Conservation (phyloP, 2,888 invertebrate genomes). For the Taenaris catops region DNA sequence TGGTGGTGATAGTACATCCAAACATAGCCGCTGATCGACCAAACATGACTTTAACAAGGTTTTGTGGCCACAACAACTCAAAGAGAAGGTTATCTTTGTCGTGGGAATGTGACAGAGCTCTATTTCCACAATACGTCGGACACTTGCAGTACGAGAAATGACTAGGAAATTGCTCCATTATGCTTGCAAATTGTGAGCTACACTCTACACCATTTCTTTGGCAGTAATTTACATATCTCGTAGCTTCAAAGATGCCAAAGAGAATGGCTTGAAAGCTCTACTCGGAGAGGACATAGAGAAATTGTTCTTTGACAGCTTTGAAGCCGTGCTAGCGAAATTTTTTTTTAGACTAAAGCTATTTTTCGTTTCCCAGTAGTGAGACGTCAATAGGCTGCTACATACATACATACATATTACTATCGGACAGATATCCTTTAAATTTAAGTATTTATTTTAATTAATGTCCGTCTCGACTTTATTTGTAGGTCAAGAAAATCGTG, state of each 20-base stretch:
- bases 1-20: too few species aligned
- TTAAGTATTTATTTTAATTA: too few species aligned
- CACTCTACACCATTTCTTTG: constrained; percentile 19
- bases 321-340: too few species aligned
- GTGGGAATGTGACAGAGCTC: constrained; percentile 12
- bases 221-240: constrained; percentile 9
- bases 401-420: too few species aligned
- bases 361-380: too few species aligned
- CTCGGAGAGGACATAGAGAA: constrained; percentile 13
- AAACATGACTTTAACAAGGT: not conserved
- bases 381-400: too few species aligned
- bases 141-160: constrained; percentile 20
- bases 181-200: constrained; percentile 22
- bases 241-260: constrained; percentile 12
- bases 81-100: constrained; percentile 14
- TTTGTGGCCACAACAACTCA: constrained; percentile 1
- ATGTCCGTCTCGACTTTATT: too few species aligned
- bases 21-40: too few species aligned
- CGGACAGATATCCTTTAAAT: too few species aligned
- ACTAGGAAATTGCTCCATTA: constrained; percentile 22
- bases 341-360: too few species aligned
- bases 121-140: constrained; percentile 18
- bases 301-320: constrained; percentile 6
- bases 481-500: too few species aligned
- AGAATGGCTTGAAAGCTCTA: constrained; percentile 17